phyloP scores from a whole-genome alignment of 2,888 invertebrate species.

The Erebia epiphron region DNA sequence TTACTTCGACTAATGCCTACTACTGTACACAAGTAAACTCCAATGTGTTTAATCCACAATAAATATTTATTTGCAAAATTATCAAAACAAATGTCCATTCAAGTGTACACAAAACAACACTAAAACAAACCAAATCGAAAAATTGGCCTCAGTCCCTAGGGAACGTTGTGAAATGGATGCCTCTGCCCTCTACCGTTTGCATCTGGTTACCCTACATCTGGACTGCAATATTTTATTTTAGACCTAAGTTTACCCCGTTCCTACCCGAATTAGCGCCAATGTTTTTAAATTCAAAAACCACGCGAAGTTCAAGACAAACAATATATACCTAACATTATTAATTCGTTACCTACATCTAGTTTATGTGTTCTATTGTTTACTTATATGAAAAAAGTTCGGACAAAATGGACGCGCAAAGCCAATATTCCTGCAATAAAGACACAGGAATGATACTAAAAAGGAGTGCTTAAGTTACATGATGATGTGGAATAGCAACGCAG shows the following conservation, averaged over 20 bases:
- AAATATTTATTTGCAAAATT: too few species aligned
- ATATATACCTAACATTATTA: too few species aligned
- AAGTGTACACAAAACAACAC: neutral
- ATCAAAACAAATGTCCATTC: too few species aligned
- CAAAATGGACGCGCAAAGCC: constrained; percentile 7
- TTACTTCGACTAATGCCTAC: too few species aligned
- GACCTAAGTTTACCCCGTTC: neutral
- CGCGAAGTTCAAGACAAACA: too few species aligned
- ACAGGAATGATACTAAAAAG: neutral
- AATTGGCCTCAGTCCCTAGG: neutral
- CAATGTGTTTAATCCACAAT: too few species aligned
- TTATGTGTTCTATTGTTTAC: neutral
- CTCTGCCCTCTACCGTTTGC: too few species aligned
- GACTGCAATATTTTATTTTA: neutral
- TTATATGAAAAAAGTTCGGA: neutral
- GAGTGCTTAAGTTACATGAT: neutral
- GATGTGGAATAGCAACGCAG: neutral
- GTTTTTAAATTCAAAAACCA: neutral
- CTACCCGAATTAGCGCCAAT: neutral
- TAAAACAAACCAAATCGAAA: neutral
- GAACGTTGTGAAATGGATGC: neutral
- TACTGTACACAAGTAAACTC: too few species aligned
- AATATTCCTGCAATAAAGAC: neutral
- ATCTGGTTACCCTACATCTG: neutral
- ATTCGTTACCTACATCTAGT: neutral